These are phyloP conservation scores for Rhagoletis pomonella DNA, from an alignment of 1,140 invertebrate genomes.

Conservation along the genomic window DNA sequence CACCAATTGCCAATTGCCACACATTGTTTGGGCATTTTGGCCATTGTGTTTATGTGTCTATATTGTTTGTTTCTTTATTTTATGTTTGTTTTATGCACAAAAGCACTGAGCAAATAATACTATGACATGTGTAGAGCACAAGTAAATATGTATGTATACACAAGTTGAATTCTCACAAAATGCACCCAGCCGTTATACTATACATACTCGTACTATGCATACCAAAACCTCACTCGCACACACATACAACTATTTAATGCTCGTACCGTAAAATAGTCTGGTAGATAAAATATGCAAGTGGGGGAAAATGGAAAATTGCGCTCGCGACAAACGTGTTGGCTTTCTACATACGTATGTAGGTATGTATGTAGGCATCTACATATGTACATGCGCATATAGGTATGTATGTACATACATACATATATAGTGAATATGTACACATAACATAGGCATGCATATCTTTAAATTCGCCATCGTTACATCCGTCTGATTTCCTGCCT, in stretches of 20 bases:
- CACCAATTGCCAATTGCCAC: too few species aligned
- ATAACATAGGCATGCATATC: neutral
- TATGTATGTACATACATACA: neutral
- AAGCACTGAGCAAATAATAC: neutral
- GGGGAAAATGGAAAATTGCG: neutral
- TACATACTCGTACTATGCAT: neutral
- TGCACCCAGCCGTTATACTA: neutral
- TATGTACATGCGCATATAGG: neutral
- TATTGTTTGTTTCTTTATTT: constrained; percentile 20
- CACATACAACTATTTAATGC: neutral
- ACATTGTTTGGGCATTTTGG: neutral
- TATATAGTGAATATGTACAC: neutral
- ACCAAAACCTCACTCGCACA: neutral
- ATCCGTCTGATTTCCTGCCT: constrained; percentile 19
- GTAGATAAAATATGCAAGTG: neutral
- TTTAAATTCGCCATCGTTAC: neutral
- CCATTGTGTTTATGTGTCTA: constrained; percentile 6
- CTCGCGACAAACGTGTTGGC: neutral
- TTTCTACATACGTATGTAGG: neutral
- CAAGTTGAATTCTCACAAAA: constrained; percentile 12
- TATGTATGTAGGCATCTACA: neutral
- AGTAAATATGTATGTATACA: neutral
- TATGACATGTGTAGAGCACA: neutral
- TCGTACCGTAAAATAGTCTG: neutral
- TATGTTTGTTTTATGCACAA: constrained; percentile 10